Percentiles rank a stretch among this genome's conserved stretches.
These are phyloP conservation scores for Corbicula japonica DNA, from an alignment of 2,888 invertebrate genomes.

Conservation along the genomic window DNA sequence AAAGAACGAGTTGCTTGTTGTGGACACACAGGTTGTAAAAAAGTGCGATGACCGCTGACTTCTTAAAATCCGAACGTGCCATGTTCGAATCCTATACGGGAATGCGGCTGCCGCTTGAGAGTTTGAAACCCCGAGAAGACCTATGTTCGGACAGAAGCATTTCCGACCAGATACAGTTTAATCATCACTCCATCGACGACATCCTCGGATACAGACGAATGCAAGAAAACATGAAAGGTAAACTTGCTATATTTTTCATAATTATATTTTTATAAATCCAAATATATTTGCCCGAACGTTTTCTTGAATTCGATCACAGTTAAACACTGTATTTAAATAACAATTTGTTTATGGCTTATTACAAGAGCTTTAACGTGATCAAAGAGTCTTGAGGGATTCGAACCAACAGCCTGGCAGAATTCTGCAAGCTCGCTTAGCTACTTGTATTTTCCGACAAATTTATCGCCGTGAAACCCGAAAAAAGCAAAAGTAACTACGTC, in stretches of 20 bases:
- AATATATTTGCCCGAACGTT: no score
- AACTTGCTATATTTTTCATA: neutral
- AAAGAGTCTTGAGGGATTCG: no score
- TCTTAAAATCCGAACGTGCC: conserved; percentile 50
- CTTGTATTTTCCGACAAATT: no score
- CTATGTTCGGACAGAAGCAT: conserved; percentile 49
- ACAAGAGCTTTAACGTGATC: no score
- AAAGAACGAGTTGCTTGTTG: no score
- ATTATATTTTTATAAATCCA: neutral
- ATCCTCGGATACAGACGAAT: conserved; percentile 74
- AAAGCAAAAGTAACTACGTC: no score
- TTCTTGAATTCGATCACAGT: no score
- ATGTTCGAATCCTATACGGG: conserved; percentile 61
- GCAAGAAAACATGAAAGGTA: conserved; percentile 70
- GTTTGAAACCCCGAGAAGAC: conserved; percentile 58
- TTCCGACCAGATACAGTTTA: conserved; percentile 55
- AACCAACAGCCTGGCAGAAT: no score
- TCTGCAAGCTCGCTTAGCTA: no score
- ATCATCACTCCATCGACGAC: conserved; percentile 79
- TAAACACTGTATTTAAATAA: no score
- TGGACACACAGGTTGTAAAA: conserved; percentile 27
- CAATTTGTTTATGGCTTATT: no score
- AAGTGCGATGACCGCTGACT: conserved; percentile 39
- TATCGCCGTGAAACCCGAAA: no score
- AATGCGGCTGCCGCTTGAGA: conserved; percentile 52